These are phyloP conservation scores for Clusia tigrina DNA, from an alignment of 2,888 invertebrate genomes.

Conservation along the genomic window DNA sequence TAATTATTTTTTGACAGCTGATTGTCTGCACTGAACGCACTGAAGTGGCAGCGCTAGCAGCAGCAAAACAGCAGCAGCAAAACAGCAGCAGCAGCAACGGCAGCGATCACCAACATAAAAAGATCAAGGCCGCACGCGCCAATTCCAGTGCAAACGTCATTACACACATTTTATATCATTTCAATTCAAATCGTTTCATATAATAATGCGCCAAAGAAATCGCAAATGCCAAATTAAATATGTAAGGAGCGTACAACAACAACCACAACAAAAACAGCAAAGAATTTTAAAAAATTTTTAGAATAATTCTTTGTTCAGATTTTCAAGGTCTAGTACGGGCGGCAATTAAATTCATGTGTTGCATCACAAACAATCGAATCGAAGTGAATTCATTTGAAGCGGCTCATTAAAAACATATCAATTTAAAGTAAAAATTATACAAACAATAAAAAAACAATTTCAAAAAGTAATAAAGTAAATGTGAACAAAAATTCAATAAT, in stretches of 20 bases:
- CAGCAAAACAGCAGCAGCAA: neutral
- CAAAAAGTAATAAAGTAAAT: neutral
- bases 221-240: neutral
- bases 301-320: conserved; percentile 2
- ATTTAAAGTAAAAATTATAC: neutral
- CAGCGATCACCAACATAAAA: too few relatives aligned
- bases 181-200: neutral
- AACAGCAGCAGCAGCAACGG: too few relatives aligned
- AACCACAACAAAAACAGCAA: neutral
- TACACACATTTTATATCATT: neutral
- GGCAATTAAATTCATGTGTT: neutral
- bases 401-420: neutral
- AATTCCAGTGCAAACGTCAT: neutral
- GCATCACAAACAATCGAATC: conserved; percentile 13
- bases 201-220: neutral
- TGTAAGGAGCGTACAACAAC: neutral
- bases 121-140: conserved; percentile 26
- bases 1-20: neutral
- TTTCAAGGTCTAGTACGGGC: neutral
- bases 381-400: too few relatives aligned
- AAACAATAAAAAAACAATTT: neutral
- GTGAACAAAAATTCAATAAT: neutral
- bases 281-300: neutral
- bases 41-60: too few relatives aligned
- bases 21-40: too few relatives aligned